phyloP scores from a whole-genome alignment of 1,140 invertebrate species.

The Phymastichus coffea region DNA sequence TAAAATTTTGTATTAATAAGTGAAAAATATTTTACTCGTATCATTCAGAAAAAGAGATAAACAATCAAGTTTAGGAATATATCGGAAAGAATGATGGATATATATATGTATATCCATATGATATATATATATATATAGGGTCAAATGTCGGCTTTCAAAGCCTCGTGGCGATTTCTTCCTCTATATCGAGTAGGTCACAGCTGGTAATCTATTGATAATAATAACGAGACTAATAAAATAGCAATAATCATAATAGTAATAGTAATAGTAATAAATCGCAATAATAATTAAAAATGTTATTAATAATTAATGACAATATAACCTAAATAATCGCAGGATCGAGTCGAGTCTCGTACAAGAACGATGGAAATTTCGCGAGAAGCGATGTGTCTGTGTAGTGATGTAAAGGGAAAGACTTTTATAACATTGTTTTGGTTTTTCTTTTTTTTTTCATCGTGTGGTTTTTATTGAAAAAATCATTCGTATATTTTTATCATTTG shows the following conservation, averaged over 20 bases:
- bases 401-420: slow-evolving; percentile 16
- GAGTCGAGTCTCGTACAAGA: slow-evolving; percentile 25
- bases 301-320: slow-evolving; percentile 35
- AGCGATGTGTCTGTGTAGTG: not conserved
- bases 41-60: not conserved
- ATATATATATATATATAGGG: too few relatives aligned
- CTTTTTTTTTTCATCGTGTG: too few relatives aligned
- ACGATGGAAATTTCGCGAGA: slow-evolving; percentile 26
- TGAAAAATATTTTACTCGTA: slow-evolving; percentile 9
- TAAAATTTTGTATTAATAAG: not conserved
- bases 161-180: slow-evolving; percentile 17
- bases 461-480: slow-evolving; percentile 23
- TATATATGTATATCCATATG: too few relatives aligned
- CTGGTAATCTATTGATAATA: slow-evolving; percentile 39
- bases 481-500: slow-evolving; percentile 5
- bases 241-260: slow-evolving; percentile 36
- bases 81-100: slow-evolving; percentile 3
- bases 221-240: slow-evolving; percentile 38
- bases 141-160: slow-evolving; percentile 28
- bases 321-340: slow-evolving; percentile 45
- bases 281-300: slow-evolving; percentile 30
- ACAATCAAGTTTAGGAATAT: not conserved
- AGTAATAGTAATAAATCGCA: slow-evolving; percentile 36
- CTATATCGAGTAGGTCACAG: slow-evolving; percentile 13
- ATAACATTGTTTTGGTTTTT: not conserved